Conservation (phyloP, 2,113 vertebrate genomes). For the Notothenia coriiceps region DNA sequence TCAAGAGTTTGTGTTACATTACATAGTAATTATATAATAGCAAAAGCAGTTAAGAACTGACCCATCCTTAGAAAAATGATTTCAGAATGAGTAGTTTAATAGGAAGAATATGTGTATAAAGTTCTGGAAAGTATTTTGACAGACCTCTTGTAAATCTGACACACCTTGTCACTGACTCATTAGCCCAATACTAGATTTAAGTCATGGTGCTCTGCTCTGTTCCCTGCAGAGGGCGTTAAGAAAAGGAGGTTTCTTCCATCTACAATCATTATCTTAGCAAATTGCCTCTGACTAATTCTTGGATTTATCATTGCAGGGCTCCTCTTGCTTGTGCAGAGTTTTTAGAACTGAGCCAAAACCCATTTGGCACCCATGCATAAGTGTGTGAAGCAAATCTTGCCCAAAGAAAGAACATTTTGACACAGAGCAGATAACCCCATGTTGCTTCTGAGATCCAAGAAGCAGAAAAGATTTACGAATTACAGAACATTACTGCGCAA, state of each 20-base stretch:
- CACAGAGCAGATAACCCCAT: slow-evolving; percentile 9
- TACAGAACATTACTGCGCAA: background rate
- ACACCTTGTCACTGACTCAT: background rate
- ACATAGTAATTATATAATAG: background rate
- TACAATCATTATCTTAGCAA: slow-evolving; percentile 30
- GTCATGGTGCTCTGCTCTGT: slow-evolving; percentile 6
- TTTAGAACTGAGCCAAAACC: slow-evolving; percentile 41
- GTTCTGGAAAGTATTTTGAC: background rate
- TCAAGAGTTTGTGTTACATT: background rate
- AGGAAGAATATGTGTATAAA: background rate
- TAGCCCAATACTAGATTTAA: slow-evolving; percentile 6
- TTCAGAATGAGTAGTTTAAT: background rate
- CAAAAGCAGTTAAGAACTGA: background rate
- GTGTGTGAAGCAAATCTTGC: background rate
- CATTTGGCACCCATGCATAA: slow-evolving; percentile 4
- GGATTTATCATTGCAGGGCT: background rate
- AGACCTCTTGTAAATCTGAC: background rate
- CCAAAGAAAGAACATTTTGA: slow-evolving; percentile 14
- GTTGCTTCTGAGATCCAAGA: background rate
- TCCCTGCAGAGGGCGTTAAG: background rate
- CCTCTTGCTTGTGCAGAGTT: background rate
- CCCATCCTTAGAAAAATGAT: no score
- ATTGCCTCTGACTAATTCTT: slow-evolving; percentile 22
- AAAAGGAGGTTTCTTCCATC: slow-evolving; percentile 9
- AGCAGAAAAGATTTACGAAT: background rate